These are phyloP conservation scores for Tetanocera ferruginea DNA, from an alignment of 2,888 invertebrate species.

Conservation along the genomic window DNA sequence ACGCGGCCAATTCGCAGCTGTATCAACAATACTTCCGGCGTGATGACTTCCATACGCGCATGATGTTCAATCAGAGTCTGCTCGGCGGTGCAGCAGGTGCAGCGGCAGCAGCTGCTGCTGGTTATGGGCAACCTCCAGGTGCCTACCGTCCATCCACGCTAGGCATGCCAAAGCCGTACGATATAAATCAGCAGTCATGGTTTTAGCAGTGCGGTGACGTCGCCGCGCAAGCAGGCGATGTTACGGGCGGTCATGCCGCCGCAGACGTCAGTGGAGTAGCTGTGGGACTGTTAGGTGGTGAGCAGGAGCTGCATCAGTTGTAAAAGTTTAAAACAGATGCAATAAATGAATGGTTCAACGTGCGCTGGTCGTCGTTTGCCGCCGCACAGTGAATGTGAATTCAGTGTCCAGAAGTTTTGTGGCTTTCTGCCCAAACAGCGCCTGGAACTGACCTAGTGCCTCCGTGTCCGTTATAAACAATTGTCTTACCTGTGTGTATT, in stretches of 20 bases:
- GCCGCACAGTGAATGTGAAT: background rate
- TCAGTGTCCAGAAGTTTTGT: too few species aligned
- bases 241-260: background rate
- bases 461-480: too few species aligned
- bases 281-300: background rate
- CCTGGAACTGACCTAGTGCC: too few species aligned
- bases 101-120: constrained; percentile 78
- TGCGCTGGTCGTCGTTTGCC: constrained; percentile 23
- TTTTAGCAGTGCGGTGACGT: constrained; percentile 72
- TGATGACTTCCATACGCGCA: constrained; percentile 75
- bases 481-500: too few species aligned
- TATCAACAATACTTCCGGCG: constrained; percentile 82
- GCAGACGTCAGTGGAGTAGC: background rate
- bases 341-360: background rate
- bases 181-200: constrained; percentile 80
- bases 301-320: constrained; percentile 31
- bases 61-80: constrained; percentile 71
- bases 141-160: constrained; percentile 72
- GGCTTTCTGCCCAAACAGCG: too few species aligned
- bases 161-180: constrained; percentile 81
- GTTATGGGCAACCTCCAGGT: constrained; percentile 75
- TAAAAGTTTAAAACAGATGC: constrained; percentile 36
- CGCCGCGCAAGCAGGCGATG: constrained; percentile 50
- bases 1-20: constrained; percentile 76
- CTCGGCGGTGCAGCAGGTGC: constrained; percentile 71